phyloP scores from a whole-genome alignment of 1,140 invertebrate species.

The Papilio dardanus region DNA sequence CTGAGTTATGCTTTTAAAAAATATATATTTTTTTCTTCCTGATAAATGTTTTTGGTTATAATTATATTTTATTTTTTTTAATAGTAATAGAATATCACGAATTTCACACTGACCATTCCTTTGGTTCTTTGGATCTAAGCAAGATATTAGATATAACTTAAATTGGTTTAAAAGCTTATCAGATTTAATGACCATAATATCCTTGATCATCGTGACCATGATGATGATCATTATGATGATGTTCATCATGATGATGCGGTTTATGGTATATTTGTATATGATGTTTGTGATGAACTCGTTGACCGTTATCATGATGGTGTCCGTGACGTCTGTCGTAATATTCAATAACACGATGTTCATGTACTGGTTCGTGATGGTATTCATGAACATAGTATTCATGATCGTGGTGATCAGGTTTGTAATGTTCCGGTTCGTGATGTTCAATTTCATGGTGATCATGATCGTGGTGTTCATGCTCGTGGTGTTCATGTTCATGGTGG shows the following conservation, averaged over 20 bases:
- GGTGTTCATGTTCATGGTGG: slow-evolving; percentile 28
- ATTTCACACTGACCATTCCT: background rate
- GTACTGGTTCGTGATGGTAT: slow-evolving; percentile 30
- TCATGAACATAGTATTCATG: slow-evolving; percentile 30
- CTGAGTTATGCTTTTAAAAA: background rate
- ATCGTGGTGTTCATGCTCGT: slow-evolving; percentile 26
- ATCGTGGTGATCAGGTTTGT: slow-evolving; percentile 33
- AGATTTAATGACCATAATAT: slow-evolving; percentile 13
- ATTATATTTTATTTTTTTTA: background rate
- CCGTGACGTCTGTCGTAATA: slow-evolving; percentile 31
- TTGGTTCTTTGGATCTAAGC: background rate
- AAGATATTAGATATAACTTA: background rate
- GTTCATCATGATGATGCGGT: background rate
- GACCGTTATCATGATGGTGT: slow-evolving; percentile 18
- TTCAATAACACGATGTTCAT: slow-evolving; percentile 36
- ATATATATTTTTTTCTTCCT: background rate
- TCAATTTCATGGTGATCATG: slow-evolving; percentile 30
- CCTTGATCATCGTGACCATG: slow-evolving; percentile 12
- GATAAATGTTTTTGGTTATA: background rate
- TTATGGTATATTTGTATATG: slow-evolving; percentile 5
- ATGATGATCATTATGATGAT: too few relatives aligned
- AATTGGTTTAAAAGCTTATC: background rate
- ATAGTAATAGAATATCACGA: background rate
- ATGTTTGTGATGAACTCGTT: slow-evolving; percentile 12
- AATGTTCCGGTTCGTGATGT: slow-evolving; percentile 26